phyloP scores from a whole-genome alignment of 2,888 invertebrate genomes.

The Allacma fusca region DNA sequence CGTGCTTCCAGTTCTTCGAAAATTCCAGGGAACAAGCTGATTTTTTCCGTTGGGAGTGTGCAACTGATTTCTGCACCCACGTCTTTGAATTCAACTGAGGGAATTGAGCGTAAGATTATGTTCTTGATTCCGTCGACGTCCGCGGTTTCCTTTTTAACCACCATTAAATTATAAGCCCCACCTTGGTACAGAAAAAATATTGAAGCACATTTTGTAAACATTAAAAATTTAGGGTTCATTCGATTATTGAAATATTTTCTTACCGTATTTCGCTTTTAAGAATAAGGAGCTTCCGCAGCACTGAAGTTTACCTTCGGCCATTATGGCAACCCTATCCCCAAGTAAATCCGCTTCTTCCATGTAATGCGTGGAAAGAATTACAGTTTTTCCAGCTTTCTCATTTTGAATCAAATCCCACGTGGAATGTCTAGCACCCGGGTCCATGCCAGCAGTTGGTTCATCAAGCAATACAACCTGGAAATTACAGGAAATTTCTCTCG shows the following conservation, averaged over 20 bases:
- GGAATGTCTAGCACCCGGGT: conserved; percentile 67
- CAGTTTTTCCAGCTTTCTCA: conserved; percentile 76
- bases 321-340: conserved; percentile 82
- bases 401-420: conserved; percentile 62
- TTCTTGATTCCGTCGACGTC: conserved; percentile 67
- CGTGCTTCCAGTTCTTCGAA: conserved; percentile 74
- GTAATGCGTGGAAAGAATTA: conserved; percentile 89
- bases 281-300: conserved; percentile 84
- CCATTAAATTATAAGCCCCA: conserved; percentile 82
- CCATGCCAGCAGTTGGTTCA: conserved; percentile 66
- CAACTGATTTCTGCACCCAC: conserved; percentile 81
- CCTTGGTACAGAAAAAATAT: conserved; percentile 8
- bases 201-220: too few species aligned
- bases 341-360: conserved; percentile 86
- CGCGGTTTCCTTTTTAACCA: conserved; percentile 69
- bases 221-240: too few species aligned
- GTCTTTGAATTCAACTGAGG: conserved; percentile 75
- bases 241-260: conserved; percentile 61
- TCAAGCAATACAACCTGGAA: conserved; percentile 68
- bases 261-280: conserved; percentile 75
- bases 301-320: conserved; percentile 76
- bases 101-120: conserved; percentile 72
- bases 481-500: conserved; percentile 64
- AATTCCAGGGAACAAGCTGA: conserved; percentile 73
- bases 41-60: conserved; percentile 72